Evolutionary conservation across 2,888 invertebrate species (phyloP), one percentile per base, ranked within the genome.

Genomic region (Emmelina monodactyla): DNA sequence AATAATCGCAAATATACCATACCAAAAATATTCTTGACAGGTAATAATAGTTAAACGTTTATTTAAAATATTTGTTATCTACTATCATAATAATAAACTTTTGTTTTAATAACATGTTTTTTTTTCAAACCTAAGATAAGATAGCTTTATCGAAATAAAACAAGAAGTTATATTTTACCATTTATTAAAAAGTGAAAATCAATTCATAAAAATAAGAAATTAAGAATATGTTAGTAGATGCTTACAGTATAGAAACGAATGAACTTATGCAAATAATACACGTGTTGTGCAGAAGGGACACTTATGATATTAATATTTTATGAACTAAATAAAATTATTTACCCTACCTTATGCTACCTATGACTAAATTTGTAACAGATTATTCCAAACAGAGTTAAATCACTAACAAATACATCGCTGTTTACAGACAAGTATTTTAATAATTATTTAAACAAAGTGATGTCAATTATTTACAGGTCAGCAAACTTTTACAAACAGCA

Each of bases 131-230:
- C n/a, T n/a, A n/a, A n/a, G n/a, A n/a, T n/a, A n/a, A n/a, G n/a
- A n/a, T n/a, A n/a, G n/a, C n/a, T n/a, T n/a, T n/a, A n/a, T n/a
- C n/a, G n/a, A 25, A 7, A 7, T 10, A 25, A 25, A 25, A 25
- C n/a, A 10, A 4, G 3, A 25, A n/a, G n/a, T 25, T n/a, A 15
- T 11, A 14, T 10, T 28, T 30, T 3, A 16, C 13, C n/a, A 11
- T 13, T 28, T 37, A 2, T 2, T 32, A 25, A 25, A 10, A 25
- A 25, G 25, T 25, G 25, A 25, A n/a, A 25, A 25, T 25, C 25
- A 25, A 25, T 25, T 25, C n/a, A 25, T 25, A 25, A 25, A 25
- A 25, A 25, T 25, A 25, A 25, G 25, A 25, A 25, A 25, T 25
- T 25, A 25, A 25, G 25, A 25, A 10, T 7, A 25, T n/a, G n/a